Conservation (phyloP, 2,113 vertebrate species). For the Upupa epops region DNA sequence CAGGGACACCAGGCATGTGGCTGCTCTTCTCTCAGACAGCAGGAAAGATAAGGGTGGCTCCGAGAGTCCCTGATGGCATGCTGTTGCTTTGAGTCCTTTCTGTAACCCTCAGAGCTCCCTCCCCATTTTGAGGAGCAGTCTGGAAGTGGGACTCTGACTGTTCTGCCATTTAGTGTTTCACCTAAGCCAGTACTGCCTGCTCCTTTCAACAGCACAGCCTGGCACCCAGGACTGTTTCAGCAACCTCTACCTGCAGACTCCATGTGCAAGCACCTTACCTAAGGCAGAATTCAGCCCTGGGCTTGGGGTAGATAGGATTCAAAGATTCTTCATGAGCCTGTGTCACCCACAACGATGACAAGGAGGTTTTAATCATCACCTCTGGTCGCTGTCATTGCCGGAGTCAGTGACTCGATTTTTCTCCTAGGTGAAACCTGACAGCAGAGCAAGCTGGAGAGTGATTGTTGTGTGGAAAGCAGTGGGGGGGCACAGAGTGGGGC, state of each 20-base stretch:
- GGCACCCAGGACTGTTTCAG: background rate
- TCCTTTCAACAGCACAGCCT: background rate
- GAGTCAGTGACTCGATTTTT: conserved; percentile 44
- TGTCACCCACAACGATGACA: background rate
- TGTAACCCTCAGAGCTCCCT: background rate
- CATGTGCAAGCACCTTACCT: background rate
- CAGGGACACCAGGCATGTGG: background rate
- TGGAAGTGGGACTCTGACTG: background rate
- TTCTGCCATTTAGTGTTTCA: background rate
- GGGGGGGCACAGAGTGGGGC: conserved; percentile 48
- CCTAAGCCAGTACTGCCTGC: background rate
- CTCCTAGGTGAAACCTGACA: conserved; percentile 57
- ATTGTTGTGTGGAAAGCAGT: conserved; percentile 56
- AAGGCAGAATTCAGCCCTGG: background rate
- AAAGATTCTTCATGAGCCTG: background rate
- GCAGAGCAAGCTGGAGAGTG: conserved; percentile 34
- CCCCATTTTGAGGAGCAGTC: background rate
- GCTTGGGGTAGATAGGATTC: background rate
- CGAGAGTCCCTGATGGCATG: background rate
- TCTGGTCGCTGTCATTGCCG: conserved; percentile 50
- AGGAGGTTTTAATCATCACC: conserved; percentile 40
- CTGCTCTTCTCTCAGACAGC: background rate
- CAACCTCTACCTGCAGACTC: background rate
- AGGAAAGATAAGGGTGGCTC: background rate
- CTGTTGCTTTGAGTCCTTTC: background rate